Conservation (phyloP, 2,113 vertebrate species). For the Seriola rivoliana region DNA sequence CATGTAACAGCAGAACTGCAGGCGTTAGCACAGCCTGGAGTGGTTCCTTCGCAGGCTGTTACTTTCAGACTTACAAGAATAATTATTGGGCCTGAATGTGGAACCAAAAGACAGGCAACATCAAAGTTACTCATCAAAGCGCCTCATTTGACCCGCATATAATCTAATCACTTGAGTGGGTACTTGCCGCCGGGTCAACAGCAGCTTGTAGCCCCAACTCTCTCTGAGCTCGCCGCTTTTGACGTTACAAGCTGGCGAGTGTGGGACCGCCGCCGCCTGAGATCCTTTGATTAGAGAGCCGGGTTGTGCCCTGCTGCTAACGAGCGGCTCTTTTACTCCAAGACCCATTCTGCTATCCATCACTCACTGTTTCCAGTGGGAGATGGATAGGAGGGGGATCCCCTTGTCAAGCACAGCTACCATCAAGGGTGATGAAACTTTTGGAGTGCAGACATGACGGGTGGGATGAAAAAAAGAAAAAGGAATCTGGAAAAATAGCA, state of each 20-base stretch:
- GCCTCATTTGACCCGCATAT: conserved; percentile 73
- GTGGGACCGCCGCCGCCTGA: conserved; percentile 30
- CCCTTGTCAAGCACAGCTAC: conserved; percentile 44
- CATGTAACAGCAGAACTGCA: conserved; percentile 39
- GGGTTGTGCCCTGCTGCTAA: conserved; percentile 67
- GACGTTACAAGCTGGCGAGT: conserved; percentile 29
- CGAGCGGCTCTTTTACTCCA: conserved; percentile 54
- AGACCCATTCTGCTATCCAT: conserved; percentile 42
- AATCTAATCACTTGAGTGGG: conserved; percentile 79
- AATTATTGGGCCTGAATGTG: conserved; percentile 50
- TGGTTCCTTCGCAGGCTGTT: conserved; percentile 22
- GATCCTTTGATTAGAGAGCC: conserved; percentile 69
- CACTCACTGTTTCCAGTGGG: conserved; percentile 60
- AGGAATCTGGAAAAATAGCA: conserved; percentile 64
- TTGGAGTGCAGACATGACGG: conserved; percentile 45
- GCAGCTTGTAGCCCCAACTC: conserved; percentile 34
- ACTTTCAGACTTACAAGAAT: conserved; percentile 52
- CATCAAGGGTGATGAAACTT: conserved; percentile 56
- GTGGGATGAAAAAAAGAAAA: conserved; percentile 19
- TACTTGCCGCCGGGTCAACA: conserved; percentile 56
- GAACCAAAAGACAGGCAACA: conserved; percentile 65
- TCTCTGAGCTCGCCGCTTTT: conserved; percentile 60
- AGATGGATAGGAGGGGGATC: conserved; percentile 54
- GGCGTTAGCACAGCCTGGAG: conserved; percentile 24
- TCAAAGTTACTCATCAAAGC: conserved; percentile 80